Percentiles rank a stretch among this genome's conserved stretches.
Conservation (phyloP, 2,797 vertebrate species). For the Rhinichthys osculus region DNA sequence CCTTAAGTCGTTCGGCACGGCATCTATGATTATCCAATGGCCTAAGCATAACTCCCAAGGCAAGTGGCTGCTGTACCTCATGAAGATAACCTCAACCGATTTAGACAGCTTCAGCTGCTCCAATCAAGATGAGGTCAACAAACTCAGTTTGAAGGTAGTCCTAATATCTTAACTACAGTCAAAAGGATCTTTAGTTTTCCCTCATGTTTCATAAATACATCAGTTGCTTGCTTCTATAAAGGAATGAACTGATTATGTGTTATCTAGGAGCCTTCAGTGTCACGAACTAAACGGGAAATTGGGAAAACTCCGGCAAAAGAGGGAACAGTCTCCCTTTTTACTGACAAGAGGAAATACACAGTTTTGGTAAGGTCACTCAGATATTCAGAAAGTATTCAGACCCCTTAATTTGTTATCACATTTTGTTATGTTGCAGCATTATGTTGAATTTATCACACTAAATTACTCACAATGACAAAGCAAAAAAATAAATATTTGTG, state of each 20-base stretch:
- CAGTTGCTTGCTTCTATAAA: neutral
- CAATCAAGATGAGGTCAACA: slow-evolving; percentile 79
- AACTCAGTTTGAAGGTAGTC: slow-evolving; percentile 42
- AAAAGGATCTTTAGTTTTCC: neutral
- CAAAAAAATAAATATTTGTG: neutral
- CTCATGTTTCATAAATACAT: neutral
- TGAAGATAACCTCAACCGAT: slow-evolving; percentile 83
- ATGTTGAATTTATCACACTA: neutral
- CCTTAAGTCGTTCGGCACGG: slow-evolving; percentile 83
- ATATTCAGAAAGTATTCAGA: neutral
- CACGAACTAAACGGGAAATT: slow-evolving; percentile 82
- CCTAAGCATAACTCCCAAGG: slow-evolving; percentile 81
- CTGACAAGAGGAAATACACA: slow-evolving; percentile 80
- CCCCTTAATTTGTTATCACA: neutral
- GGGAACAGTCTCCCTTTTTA: slow-evolving; percentile 76
- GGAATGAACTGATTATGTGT: neutral
- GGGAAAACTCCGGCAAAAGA: slow-evolving; percentile 58
- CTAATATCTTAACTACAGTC: neutral
- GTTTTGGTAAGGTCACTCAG: slow-evolving; percentile 82
- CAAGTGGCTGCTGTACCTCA: slow-evolving; percentile 91
- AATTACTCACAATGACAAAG: neutral
- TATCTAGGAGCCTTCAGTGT: slow-evolving; percentile 62
- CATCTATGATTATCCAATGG: slow-evolving; percentile 88
- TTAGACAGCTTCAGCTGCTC: slow-evolving; percentile 80
- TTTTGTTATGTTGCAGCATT: neutral